Evolutionary conservation across 2,888 invertebrate species (phyloP).

Genomic region (Neoaliturus tenellus): DNA sequence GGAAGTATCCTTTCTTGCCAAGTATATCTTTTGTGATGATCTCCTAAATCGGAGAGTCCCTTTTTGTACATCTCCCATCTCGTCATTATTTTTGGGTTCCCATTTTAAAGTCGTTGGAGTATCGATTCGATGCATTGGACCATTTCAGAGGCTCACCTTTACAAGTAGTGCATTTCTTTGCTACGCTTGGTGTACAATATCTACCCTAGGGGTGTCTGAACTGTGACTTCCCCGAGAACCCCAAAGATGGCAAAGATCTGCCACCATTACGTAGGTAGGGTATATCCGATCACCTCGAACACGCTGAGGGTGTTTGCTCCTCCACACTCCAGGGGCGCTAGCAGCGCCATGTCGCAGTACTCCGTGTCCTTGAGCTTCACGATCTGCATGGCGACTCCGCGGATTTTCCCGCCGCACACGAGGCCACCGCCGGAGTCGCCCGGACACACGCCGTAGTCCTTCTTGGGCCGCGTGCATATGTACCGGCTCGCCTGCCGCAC

Average conservation of each 20-base stretch:
- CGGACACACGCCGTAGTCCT: conserved; percentile 29
- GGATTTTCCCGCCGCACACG: not conserved
- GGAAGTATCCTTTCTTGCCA: too few species aligned
- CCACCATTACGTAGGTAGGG: not conserved
- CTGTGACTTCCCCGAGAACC: not conserved
- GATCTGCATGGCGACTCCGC: not conserved
- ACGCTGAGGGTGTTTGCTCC: not conserved
- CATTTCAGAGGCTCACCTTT: too few species aligned
- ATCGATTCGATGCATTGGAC: too few species aligned
- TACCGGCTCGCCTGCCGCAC: not conserved
- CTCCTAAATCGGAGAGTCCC: too few species aligned
- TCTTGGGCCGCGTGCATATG: not conserved
- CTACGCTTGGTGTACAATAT: too few species aligned
- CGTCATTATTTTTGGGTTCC: too few species aligned
- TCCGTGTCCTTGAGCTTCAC: not conserved
- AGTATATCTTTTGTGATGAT: too few species aligned
- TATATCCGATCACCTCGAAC: not conserved
- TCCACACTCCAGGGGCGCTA: not conserved
- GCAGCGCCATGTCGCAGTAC: not conserved
- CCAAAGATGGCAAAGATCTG: not conserved
- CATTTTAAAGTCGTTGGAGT: too few species aligned
- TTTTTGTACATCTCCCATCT: too few species aligned
- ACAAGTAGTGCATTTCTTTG: too few species aligned
- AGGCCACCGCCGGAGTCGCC: conserved; percentile 39
- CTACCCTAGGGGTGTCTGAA: too few species aligned